Conservation (phyloP, 2,797 vertebrate species). For the Sebastes umbrosus region DNA sequence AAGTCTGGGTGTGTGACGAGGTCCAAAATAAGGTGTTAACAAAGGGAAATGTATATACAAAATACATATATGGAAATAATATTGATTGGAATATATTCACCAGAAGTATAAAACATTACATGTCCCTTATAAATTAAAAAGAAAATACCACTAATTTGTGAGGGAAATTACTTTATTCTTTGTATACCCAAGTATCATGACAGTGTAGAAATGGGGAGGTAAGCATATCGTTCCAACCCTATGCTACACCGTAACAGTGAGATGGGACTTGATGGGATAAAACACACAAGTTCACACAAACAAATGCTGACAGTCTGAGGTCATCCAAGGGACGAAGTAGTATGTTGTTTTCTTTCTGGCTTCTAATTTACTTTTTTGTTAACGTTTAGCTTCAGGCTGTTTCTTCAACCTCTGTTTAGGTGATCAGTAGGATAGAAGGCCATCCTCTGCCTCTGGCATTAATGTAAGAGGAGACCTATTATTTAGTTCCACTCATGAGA, state of each 20-base stretch:
- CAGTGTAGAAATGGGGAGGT: neutral
- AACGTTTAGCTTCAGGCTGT: neutral
- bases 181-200: too few species aligned
- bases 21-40: too few species aligned
- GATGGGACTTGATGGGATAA: neutral
- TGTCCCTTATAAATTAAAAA: too few species aligned
- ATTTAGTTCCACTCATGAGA: neutral
- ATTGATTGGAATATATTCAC: too few species aligned
- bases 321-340: neutral
- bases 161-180: too few species aligned
- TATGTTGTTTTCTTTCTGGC: neutral
- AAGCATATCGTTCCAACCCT: too few species aligned
- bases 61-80: too few species aligned
- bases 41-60: too few species aligned
- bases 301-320: neutral
- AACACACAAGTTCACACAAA: neutral
- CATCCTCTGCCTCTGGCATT: neutral
- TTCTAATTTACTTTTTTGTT: conserved; percentile 1
- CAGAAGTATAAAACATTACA: too few species aligned
- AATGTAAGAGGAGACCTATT: neutral
- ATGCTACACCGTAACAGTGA: neutral
- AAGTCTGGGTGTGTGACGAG: too few species aligned
- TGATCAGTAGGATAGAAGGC: neutral
- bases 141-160: too few species aligned
- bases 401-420: neutral